Evolutionary conservation across 1,140 invertebrate species (phyloP).

Genomic region (Polyergus mexicanus): DNA sequence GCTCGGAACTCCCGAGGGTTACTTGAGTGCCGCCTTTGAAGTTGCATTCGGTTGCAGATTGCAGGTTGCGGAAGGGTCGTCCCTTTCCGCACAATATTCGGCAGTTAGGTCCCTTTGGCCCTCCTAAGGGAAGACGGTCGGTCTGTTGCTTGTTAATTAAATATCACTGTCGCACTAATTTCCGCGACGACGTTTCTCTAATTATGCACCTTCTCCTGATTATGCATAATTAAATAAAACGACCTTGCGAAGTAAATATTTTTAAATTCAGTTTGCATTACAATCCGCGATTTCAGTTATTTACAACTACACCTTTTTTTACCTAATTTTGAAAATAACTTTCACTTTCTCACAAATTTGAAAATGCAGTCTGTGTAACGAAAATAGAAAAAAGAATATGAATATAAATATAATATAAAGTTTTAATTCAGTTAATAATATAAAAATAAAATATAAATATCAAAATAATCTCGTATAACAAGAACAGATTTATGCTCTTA

Average conservation of each 20-base stretch:
- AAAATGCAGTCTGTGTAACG: no score
- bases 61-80: background rate
- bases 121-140: no score
- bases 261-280: background rate
- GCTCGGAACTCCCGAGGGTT: slow-evolving; percentile 57
- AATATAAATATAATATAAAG: no score
- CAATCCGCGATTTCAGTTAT: background rate
- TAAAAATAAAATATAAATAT: no score
- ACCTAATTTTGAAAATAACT: background rate
- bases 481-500: background rate
- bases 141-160: slow-evolving; percentile 38
- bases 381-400: no score
- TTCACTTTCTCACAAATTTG: no score
- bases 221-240: slow-evolving; percentile 24
- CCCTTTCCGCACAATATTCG: slow-evolving; percentile 35
- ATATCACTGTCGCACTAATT: slow-evolving; percentile 47
- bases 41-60: slow-evolving; percentile 43
- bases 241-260: slow-evolving; percentile 12
- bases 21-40: slow-evolving; percentile 32
- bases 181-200: slow-evolving; percentile 23
- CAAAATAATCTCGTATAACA: background rate
- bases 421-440: no score
- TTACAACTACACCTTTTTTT: background rate
- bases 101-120: background rate
- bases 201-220: slow-evolving; percentile 18